Evolutionary conservation across 2,797 vertebrate species (phyloP).

Genomic region (Diplodus sargus): DNA sequence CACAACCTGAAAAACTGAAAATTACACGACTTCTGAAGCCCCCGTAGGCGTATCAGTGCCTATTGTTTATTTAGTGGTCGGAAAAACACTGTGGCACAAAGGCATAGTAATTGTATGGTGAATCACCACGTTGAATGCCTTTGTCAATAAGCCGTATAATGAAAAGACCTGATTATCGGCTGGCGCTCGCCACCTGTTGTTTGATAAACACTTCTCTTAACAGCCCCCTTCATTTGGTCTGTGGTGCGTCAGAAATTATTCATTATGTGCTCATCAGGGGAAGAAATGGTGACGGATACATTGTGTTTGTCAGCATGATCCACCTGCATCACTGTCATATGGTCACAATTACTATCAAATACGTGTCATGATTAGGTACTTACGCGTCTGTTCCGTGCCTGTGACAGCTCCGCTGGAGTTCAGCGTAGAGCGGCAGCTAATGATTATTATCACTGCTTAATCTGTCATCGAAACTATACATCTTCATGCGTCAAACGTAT

Average conservation of each 20-base stretch:
- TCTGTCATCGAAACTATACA: background rate
- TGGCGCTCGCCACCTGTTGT: conserved; percentile 62
- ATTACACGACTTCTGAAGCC: conserved; percentile 15
- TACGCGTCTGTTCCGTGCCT: background rate
- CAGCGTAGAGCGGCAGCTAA: conserved; percentile 1
- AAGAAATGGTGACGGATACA: conserved; percentile 24
- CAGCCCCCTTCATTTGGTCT: conserved; percentile 17
- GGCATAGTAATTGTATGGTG: conserved; percentile 39
- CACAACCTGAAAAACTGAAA: background rate
- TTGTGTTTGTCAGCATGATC: conserved; percentile 15
- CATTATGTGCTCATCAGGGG: conserved; percentile 30
- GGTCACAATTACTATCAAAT: conserved; percentile 13
- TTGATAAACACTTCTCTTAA: conserved; percentile 52
- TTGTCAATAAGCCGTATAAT: conserved; percentile 60
- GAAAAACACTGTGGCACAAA: conserved; percentile 41
- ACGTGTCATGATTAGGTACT: background rate
- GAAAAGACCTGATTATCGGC: conserved; percentile 61
- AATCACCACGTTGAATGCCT: conserved; percentile 47
- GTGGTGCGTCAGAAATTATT: conserved; percentile 38
- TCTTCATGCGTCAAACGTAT: background rate
- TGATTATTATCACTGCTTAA: conserved; percentile 2
- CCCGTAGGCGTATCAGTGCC: conserved; percentile 26
- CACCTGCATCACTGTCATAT: background rate
- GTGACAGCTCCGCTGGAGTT: background rate
- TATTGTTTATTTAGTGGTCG: conserved; percentile 36